Evolutionary conservation across 1,140 invertebrate genomes (phyloP).

Genomic region (Drosophila pseudoananassae): DNA sequence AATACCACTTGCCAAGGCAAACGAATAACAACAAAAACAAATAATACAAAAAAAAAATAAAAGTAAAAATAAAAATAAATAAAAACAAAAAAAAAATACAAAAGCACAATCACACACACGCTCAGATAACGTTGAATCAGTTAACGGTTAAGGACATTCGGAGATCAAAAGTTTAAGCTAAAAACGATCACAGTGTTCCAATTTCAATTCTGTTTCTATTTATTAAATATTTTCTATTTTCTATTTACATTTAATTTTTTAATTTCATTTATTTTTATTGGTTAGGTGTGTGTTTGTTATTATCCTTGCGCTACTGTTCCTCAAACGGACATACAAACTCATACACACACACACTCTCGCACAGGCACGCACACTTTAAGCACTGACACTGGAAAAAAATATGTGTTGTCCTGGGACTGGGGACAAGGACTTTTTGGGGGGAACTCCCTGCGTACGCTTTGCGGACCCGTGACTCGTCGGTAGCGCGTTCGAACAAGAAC

Average conservation of each 20-base stretch:
- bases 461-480: slow-evolving; percentile 57
- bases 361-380: slow-evolving; percentile 45
- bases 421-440: slow-evolving; percentile 17
- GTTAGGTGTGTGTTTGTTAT: slow-evolving; percentile 42
- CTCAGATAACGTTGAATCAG: slow-evolving; percentile 11
- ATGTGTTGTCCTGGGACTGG: slow-evolving; percentile 4
- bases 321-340: slow-evolving; percentile 3
- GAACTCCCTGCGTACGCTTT: slow-evolving; percentile 53
- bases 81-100: slow-evolving; percentile 6
- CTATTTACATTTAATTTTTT: background rate
- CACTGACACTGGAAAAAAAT: slow-evolving; percentile 74
- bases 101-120: slow-evolving; percentile 5
- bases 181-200: slow-evolving; percentile 15
- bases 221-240: slow-evolving; percentile 5
- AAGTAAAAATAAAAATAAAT: slow-evolving; percentile 7
- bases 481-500: slow-evolving; percentile 59
- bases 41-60: slow-evolving; percentile 5
- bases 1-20: slow-evolving; percentile 35
- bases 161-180: slow-evolving; percentile 21
- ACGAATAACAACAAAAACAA: background rate
- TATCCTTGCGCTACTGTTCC: slow-evolving; percentile 43
- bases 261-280: background rate
- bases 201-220: slow-evolving; percentile 2
- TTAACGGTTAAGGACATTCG: slow-evolving; percentile 21
- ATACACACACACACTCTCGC: slow-evolving; percentile 8